Percentiles rank a stretch among this genome's conserved stretches.
Evolutionary conservation across 2,113 vertebrate species (phyloP).

Genomic region (rabbit (Oryctolagus cuniculus)): DNA sequence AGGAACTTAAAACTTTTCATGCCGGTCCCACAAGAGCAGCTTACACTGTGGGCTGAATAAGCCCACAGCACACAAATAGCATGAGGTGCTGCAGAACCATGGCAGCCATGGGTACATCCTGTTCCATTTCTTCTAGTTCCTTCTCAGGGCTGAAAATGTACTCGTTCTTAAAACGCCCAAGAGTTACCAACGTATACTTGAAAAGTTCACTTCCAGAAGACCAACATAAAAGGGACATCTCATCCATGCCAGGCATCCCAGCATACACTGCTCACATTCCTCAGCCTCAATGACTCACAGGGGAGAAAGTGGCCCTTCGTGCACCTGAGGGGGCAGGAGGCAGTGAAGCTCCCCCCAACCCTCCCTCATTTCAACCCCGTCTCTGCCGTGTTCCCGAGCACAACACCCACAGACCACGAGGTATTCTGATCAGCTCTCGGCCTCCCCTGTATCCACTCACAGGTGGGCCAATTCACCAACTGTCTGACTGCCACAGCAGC

Average conservation of each 20-base stretch:
- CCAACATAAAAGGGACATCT: background rate
- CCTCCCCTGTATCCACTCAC: background rate
- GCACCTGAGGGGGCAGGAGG: background rate
- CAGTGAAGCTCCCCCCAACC: rapidly evolving
- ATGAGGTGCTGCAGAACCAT: background rate
- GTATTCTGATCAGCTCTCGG: background rate
- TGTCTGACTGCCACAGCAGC: background rate
- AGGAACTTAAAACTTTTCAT: background rate
- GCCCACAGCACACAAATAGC: background rate
- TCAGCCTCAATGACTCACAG: background rate
- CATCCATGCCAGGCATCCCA: background rate
- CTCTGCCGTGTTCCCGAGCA: background rate
- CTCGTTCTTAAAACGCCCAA: background rate
- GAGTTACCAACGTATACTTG: background rate
- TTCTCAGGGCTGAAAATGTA: background rate
- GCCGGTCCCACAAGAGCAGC: background rate
- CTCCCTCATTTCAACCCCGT: background rate
- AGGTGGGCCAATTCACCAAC: background rate
- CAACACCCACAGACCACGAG: background rate
- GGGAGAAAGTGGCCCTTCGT: background rate
- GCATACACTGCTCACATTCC: background rate
- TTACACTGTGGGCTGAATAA: background rate
- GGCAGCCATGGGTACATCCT: background rate
- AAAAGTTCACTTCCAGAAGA: background rate
- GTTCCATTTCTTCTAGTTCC: background rate